Evolutionary conservation across 2,888 invertebrate genomes (phyloP).

Genomic region (Trissolcus brochymenae): DNA sequence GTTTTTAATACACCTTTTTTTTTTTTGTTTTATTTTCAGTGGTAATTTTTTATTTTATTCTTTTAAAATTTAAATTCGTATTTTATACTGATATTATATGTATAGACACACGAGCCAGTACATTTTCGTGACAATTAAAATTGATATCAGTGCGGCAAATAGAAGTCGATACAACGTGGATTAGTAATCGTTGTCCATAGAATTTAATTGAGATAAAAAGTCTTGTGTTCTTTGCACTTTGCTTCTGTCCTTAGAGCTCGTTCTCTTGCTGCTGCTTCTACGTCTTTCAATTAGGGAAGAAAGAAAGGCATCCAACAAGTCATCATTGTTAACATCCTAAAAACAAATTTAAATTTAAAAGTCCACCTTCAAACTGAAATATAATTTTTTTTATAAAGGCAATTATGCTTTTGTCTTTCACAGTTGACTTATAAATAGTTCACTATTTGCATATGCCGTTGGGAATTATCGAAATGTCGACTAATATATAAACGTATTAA

Average conservation of each 20-base stretch:
- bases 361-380: too few species aligned
- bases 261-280: constrained; percentile 38
- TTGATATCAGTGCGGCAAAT: constrained; percentile 54
- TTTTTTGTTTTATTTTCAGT: not conserved
- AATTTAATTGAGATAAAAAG: constrained; percentile 41
- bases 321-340: constrained; percentile 37
- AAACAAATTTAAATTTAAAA: constrained; percentile 12
- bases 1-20: not conserved
- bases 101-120: constrained; percentile 55
- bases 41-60: not conserved
- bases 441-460: not conserved
- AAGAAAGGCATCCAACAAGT: constrained; percentile 39
- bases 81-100: constrained; percentile 50
- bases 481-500: not conserved
- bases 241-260: constrained; percentile 34
- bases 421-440: not conserved
- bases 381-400: too few species aligned
- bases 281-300: constrained; percentile 29
- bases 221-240: constrained; percentile 40
- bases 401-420: too few species aligned
- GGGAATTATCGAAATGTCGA: constrained; percentile 13
- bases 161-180: constrained; percentile 36
- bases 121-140: constrained; percentile 48
- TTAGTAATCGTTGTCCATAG: constrained; percentile 56
- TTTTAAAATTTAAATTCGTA: constrained; percentile 44